phyloP scores from a whole-genome alignment of 2,888 invertebrate species.

The Papilio protenor region DNA sequence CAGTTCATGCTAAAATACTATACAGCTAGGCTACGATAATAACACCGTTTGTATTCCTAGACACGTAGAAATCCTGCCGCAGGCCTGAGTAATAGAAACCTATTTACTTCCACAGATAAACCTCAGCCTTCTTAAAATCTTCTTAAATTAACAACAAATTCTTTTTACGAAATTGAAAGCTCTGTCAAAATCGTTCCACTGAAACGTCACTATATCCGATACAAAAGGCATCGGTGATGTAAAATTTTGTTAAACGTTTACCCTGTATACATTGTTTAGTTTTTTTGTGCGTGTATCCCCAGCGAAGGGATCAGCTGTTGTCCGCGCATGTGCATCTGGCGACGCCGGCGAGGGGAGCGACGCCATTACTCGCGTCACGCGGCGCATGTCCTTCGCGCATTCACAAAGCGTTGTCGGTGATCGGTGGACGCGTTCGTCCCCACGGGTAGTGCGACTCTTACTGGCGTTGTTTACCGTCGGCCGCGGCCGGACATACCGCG shows the following conservation, averaged over 20 bases:
- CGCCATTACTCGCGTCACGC: slow-evolving; percentile 60
- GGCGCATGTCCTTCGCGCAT: slow-evolving; percentile 59
- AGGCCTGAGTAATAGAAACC: not conserved
- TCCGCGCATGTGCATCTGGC: slow-evolving; percentile 78
- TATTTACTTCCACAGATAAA: slow-evolving; percentile 4
- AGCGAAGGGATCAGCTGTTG: slow-evolving; percentile 74
- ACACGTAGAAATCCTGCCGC: not conserved
- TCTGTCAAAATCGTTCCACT: slow-evolving; percentile 33
- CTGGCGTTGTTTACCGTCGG: slow-evolving; percentile 54
- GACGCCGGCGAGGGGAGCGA: slow-evolving; percentile 56
- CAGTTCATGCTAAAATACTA: not conserved
- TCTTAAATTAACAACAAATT: slow-evolving; percentile 37
- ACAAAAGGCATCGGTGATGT: slow-evolving; percentile 34
- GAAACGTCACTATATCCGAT: slow-evolving; percentile 33
- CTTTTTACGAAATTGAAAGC: slow-evolving; percentile 35
- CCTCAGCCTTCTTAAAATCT: slow-evolving; percentile 28
- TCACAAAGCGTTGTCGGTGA: slow-evolving; percentile 57
- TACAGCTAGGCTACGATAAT: not conserved
- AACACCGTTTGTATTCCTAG: not conserved
- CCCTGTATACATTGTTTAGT: slow-evolving; percentile 60
- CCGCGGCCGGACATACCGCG: slow-evolving; percentile 55
- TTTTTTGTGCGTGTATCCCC: slow-evolving; percentile 57
- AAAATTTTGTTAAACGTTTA: slow-evolving; percentile 48
- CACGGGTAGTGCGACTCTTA: slow-evolving; percentile 57
- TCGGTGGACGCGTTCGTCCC: slow-evolving; percentile 60